These are phyloP conservation scores for Chrysolina oricalcia DNA, from an alignment of 2,888 invertebrate species.

Conservation along the genomic window DNA sequence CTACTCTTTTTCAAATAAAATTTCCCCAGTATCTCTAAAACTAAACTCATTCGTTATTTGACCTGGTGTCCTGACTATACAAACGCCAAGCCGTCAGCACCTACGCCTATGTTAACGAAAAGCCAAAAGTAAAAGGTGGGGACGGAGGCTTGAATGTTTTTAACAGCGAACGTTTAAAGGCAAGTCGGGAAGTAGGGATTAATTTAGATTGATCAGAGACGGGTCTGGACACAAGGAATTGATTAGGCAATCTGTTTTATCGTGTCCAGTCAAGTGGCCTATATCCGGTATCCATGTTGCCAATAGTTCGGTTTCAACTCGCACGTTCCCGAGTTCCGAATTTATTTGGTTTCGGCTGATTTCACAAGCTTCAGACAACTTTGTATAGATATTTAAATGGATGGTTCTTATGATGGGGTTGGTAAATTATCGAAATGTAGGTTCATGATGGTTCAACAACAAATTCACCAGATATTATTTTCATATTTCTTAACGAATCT, in stretches of 20 bases:
- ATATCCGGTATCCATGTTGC: constrained; percentile 65
- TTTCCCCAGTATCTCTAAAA: no score
- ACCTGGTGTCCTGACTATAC: no score
- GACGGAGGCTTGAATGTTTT: constrained; percentile 61
- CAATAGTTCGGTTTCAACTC: constrained; percentile 27
- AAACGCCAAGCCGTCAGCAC: neutral
- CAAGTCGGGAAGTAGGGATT: constrained; percentile 70
- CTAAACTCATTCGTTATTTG: no score
- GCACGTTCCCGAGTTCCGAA: neutral
- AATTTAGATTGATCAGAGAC: constrained; percentile 74
- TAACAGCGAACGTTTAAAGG: constrained; percentile 69
- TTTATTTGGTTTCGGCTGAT: neutral
- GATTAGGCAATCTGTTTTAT: constrained; percentile 74
- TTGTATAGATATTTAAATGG: neutral
- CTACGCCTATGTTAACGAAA: constrained; percentile 36
- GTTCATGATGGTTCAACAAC: no score
- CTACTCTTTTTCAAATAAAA: no score
- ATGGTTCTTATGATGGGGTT: no score
- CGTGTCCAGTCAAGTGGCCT: constrained; percentile 72
- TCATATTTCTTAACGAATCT: no score
- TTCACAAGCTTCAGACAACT: neutral
- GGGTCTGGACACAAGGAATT: constrained; percentile 72
- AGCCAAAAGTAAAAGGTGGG: constrained; percentile 40
- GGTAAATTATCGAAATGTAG: no score
- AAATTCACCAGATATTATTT: no score